Evolutionary conservation across 2,113 vertebrate species (phyloP).

Genomic region (Brienomyrus longianalis): DNA sequence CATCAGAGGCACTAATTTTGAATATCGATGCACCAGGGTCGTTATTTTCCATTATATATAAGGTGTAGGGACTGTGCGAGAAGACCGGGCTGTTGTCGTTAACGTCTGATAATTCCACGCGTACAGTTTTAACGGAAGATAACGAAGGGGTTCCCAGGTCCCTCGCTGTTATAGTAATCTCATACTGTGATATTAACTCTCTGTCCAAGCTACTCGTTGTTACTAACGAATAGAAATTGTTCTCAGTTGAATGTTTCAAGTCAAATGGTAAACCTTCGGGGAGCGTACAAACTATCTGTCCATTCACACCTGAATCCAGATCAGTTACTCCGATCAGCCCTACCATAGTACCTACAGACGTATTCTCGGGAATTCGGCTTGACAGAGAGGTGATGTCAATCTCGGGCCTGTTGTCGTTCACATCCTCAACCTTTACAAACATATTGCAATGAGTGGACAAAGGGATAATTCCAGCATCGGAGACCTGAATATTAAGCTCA

Average conservation of each 20-base stretch:
- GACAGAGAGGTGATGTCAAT: conserved; percentile 56
- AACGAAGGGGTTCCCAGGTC: conserved; percentile 43
- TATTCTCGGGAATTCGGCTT: conserved; percentile 41
- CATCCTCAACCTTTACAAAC: conserved; percentile 50
- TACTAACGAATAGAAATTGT: conserved; percentile 53
- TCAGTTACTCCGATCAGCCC: too few species aligned
- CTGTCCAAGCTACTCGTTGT: conserved; percentile 36
- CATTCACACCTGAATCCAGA: too few species aligned
- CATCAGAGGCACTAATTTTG: too few species aligned
- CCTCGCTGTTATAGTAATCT: conserved; percentile 44
- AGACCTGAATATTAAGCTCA: conserved; percentile 40
- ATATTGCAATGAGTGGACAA: conserved; percentile 45
- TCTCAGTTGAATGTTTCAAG: conserved; percentile 49
- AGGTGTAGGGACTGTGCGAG: too few species aligned
- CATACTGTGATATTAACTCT: conserved; percentile 32
- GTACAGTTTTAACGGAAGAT: conserved; percentile 42
- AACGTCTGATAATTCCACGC: conserved; percentile 54
- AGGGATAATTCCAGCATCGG: conserved; percentile 39
- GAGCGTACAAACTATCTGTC: too few species aligned
- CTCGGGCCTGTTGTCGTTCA: conserved; percentile 60
- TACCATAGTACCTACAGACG: background rate
- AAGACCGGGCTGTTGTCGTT: too few species aligned
- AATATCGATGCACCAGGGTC: background rate
- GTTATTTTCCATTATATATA: background rate
- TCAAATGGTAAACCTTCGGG: conserved; percentile 15